Evolutionary conservation across 2,888 invertebrate species (phyloP).

Genomic region (Pandemis corylana): DNA sequence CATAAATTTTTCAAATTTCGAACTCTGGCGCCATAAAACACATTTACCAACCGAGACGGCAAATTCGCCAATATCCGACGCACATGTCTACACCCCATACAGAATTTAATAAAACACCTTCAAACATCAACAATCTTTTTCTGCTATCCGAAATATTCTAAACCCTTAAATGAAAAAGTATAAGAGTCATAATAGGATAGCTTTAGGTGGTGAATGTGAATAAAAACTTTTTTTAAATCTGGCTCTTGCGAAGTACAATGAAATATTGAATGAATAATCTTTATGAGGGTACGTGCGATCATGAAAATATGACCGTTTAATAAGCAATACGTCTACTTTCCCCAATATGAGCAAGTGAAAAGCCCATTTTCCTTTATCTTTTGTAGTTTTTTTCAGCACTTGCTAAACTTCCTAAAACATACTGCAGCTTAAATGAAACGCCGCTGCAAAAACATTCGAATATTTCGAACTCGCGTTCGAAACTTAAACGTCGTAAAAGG

Average conservation of each 20-base stretch:
- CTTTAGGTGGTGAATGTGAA: not conserved
- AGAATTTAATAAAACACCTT: conserved; percentile 68
- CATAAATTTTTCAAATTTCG: conserved; percentile 37
- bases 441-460: conserved; percentile 49
- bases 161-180: not conserved
- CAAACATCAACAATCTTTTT: not conserved
- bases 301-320: conserved; percentile 19
- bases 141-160: conserved; percentile 6
- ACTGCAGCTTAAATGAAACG: conserved; percentile 44
- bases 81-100: conserved; percentile 56
- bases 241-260: conserved; percentile 23
- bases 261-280: conserved; percentile 33
- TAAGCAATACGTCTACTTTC: conserved; percentile 2
- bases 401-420: not conserved
- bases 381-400: not conserved
- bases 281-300: conserved; percentile 25
- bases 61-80: conserved; percentile 51
- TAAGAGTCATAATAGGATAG: conserved; percentile 19
- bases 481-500: conserved; percentile 75
- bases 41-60: conserved; percentile 30
- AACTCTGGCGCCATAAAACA: conserved; percentile 35
- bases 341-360: not conserved
- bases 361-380: not conserved
- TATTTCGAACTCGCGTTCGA: conserved; percentile 63
- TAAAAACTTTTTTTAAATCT: conserved; percentile 9